These are phyloP conservation scores for Orthosia cruda DNA, from an alignment of 2,888 invertebrate species.

Conservation along the genomic window DNA sequence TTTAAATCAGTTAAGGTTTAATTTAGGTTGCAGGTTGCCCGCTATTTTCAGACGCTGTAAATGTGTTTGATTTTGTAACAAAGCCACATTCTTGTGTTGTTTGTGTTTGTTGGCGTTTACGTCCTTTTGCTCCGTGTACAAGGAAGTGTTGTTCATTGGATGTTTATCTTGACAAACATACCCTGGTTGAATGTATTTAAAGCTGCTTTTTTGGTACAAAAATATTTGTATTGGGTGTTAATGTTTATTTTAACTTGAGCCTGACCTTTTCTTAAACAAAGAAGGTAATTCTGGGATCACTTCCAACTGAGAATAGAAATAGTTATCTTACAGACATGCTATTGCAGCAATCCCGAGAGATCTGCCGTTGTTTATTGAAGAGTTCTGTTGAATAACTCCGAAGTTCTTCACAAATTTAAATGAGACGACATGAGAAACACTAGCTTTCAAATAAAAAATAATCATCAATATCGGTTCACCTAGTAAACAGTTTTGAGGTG, in stretches of 20 bases:
- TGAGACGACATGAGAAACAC: too few relatives aligned
- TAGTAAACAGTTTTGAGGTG: too few relatives aligned
- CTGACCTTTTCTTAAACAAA: neutral
- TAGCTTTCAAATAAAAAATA: too few relatives aligned
- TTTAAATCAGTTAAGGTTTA: rapidly evolving
- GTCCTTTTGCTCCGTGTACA: conserved; percentile 38
- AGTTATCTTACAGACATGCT: too few relatives aligned
- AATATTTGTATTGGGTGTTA: conserved; percentile 1
- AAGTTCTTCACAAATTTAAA: too few relatives aligned
- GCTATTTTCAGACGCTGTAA: conserved; percentile 49
- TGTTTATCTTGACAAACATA: conserved; percentile 42
- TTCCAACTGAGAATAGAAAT: neutral
- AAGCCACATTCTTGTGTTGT: conserved; percentile 43
- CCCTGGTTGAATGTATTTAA: conserved; percentile 7
- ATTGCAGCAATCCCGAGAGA: too few relatives aligned
- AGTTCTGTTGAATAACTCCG: too few relatives aligned
- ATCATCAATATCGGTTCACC: too few relatives aligned
- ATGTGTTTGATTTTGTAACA: conserved; percentile 56
- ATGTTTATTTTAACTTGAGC: neutral
- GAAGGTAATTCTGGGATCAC: neutral
- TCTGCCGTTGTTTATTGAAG: too few relatives aligned
- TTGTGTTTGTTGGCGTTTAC: conserved; percentile 48
- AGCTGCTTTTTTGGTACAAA: neutral
- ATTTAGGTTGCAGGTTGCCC: neutral
- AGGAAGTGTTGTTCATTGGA: conserved; percentile 26